Evolutionary conservation across 2,888 invertebrate genomes (phyloP).

Genomic region (Nasonovia ribisnigri): DNA sequence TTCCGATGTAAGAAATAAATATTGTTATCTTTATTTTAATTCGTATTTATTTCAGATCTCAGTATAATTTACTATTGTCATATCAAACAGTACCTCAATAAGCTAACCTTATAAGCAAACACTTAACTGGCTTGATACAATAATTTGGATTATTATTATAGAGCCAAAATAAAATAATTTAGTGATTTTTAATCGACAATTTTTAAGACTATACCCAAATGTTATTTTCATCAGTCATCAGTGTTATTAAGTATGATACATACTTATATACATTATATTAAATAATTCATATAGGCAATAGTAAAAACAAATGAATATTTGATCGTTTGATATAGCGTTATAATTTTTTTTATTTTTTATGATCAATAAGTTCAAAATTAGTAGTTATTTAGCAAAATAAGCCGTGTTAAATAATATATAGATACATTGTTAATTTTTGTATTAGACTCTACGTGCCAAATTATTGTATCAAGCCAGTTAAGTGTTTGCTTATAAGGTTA

Average conservation of each 20-base stretch:
- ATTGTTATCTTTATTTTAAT: not conserved
- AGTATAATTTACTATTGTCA: not conserved
- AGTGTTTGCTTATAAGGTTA: not conserved
- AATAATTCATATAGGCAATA: not conserved
- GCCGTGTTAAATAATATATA: too few species aligned
- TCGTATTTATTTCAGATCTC: not conserved
- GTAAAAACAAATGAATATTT: not conserved
- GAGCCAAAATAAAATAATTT: not conserved
- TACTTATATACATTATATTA: not conserved
- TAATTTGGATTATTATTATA: not conserved
- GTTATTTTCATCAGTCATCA: not conserved
- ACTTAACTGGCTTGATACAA: not conserved
- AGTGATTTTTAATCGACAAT: not conserved
- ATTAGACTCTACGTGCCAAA: too few species aligned
- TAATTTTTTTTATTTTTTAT: not conserved
- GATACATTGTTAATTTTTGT: too few species aligned
- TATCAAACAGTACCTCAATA: not conserved
- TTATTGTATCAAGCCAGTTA: not conserved
- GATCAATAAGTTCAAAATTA: not conserved
- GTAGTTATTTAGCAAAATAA: not conserved
- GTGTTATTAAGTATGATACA: too few species aligned
- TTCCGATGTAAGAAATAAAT: not conserved
- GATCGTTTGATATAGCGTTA: not conserved
- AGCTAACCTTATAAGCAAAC: not conserved
- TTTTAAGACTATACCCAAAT: not conserved